These are phyloP conservation scores for Athene noctua DNA, from an alignment of 2,113 vertebrate genomes.

Conservation along the genomic window DNA sequence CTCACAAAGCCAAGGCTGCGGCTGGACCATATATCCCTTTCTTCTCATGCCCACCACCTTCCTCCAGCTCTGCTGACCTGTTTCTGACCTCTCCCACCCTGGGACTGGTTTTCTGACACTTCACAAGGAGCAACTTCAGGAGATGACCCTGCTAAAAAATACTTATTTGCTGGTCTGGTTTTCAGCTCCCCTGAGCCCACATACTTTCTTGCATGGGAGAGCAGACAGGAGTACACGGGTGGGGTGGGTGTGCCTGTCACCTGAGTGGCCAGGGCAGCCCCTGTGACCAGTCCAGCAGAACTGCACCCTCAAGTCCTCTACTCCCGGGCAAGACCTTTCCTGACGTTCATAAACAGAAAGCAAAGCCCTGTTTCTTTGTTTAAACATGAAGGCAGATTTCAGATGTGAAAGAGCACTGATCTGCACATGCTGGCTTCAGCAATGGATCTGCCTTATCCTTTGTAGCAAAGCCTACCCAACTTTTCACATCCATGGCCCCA, in stretches of 20 bases:
- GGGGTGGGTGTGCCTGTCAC: background rate
- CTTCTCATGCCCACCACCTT: background rate
- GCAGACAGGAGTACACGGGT: background rate
- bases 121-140: background rate
- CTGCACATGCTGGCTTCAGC: background rate
- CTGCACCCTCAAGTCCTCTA: background rate
- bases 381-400: background rate
- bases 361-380: background rate
- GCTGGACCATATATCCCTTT: background rate
- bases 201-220: rapidly evolving
- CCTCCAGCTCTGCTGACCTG: background rate
- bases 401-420: background rate
- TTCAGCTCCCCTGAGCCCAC: background rate
- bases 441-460: background rate
- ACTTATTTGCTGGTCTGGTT: background rate
- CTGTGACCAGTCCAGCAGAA: background rate
- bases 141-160: background rate
- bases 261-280: background rate
- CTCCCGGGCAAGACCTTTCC: background rate
- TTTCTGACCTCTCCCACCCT: background rate
- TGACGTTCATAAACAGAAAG: background rate
- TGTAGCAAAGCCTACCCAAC: background rate
- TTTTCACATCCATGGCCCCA: background rate
- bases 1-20: background rate
- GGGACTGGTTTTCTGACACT: background rate